These are phyloP conservation scores for Ellobius talpinus DNA, from an alignment of 2,113 vertebrate genomes.

Conservation along the genomic window DNA sequence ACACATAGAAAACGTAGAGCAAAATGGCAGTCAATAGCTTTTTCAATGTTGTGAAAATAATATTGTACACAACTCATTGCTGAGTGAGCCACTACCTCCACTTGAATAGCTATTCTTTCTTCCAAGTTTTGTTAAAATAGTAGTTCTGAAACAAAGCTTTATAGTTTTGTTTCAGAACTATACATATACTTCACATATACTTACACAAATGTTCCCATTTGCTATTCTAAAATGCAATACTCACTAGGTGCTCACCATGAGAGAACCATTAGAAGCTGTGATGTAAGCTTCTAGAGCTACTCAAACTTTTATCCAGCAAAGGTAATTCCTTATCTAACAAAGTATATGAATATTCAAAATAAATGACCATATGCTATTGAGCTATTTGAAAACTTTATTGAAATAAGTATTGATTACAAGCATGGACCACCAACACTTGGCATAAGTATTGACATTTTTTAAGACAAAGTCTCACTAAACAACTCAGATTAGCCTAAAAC, in stretches of 20 bases:
- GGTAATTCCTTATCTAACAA: background rate
- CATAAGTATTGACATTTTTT: background rate
- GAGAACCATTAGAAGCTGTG: background rate
- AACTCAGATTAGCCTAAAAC: background rate
- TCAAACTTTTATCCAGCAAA: conserved; percentile 3
- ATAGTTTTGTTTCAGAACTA: too few relatives aligned
- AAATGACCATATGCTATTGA: background rate
- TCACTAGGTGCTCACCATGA: background rate
- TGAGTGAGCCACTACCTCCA: background rate
- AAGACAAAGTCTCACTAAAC: background rate
- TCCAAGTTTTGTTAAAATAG: background rate
- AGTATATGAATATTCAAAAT: background rate
- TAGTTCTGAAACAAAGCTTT: conserved; percentile 16
- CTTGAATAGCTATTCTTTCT: background rate
- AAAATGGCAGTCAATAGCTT: background rate
- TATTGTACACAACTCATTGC: too few relatives aligned
- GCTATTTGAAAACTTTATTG: background rate
- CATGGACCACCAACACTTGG: background rate
- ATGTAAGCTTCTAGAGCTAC: background rate
- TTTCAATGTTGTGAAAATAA: background rate
- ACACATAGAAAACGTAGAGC: background rate
- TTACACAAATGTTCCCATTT: background rate
- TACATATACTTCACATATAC: too few relatives aligned
- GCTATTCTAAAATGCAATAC: background rate
- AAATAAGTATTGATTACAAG: background rate